phyloP scores from a whole-genome alignment of 2,113 vertebrate genomes.

The Sterrhoptilus dennistouni region DNA sequence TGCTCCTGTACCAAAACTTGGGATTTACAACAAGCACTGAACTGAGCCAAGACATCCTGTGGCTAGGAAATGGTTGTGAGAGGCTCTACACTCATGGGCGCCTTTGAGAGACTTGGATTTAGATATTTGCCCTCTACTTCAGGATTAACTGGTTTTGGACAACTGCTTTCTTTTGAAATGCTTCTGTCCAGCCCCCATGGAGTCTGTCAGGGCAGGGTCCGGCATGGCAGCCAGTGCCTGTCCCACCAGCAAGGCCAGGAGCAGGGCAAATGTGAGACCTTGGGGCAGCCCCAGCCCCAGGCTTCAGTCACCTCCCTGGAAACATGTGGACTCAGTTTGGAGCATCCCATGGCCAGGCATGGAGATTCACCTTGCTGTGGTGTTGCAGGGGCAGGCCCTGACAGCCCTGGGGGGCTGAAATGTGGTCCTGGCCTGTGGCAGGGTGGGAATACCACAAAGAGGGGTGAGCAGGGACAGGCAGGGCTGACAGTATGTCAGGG shows the following conservation, averaged over 20 bases:
- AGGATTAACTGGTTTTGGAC: neutral
- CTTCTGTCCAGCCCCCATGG: accelerated
- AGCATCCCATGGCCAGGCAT: neutral
- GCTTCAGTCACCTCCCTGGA: neutral
- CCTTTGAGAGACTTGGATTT: neutral
- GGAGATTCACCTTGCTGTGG: neutral
- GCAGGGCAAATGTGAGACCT: neutral
- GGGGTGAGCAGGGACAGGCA: neutral
- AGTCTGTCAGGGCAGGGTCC: neutral
- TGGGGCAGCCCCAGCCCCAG: accelerated
- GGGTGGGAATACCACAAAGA: accelerated
- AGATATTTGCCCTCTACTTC: neutral
- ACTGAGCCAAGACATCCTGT: accelerated
- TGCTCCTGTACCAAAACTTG: neutral
- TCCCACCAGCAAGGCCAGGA: neutral
- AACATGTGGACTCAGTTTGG: neutral
- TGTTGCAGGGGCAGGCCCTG: neutral
- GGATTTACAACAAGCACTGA: neutral
- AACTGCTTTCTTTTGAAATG: neutral
- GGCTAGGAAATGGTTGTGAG: neutral
- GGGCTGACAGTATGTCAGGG: accelerated
- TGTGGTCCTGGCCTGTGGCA: neutral
- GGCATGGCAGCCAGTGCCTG: neutral
- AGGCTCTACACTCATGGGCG: neutral
- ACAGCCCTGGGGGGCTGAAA: neutral